A percentile compares a stretch with the other conserved stretches of the same genome.
These are phyloP conservation scores for Seriola dumerili DNA, from an alignment of 2,113 vertebrate species.

Conservation along the genomic window DNA sequence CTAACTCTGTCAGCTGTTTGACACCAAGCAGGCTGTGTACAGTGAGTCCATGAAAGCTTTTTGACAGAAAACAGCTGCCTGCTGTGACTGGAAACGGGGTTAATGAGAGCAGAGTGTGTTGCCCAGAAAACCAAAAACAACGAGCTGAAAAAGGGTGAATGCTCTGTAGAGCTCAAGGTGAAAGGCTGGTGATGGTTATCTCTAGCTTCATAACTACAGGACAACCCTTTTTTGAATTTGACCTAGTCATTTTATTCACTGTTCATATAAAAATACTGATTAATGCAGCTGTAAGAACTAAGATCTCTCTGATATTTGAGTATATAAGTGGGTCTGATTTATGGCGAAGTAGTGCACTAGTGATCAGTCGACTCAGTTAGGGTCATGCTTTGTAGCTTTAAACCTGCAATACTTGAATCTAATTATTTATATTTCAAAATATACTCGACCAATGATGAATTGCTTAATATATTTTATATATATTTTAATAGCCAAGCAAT, in stretches of 20 bases:
- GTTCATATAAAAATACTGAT: constrained; percentile 1
- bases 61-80: not conserved
- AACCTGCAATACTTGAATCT: constrained; percentile 86
- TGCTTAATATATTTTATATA: constrained; percentile 64
- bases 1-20: not conserved
- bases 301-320: constrained; percentile 14
- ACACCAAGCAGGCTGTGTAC: not conserved
- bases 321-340: constrained; percentile 38
- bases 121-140: constrained; percentile 3
- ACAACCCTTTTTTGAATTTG: not conserved
- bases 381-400: constrained; percentile 72
- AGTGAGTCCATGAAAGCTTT: not conserved
- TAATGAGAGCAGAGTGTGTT: not conserved
- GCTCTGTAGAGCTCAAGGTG: not conserved
- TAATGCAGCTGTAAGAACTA: constrained; percentile 18
- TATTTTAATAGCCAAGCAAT: constrained; percentile 46
- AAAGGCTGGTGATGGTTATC: not conserved
- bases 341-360: constrained; percentile 47
- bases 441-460: constrained; percentile 52
- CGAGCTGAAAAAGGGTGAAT: not conserved
- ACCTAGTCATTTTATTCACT: not conserved
- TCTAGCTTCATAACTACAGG: not conserved
- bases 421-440: constrained; percentile 73
- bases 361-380: constrained; percentile 32
- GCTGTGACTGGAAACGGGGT: not conserved